Base-by-base conservation (phyloP, 2,113 vertebrate species). In the Gallinago undulata region DNA sequence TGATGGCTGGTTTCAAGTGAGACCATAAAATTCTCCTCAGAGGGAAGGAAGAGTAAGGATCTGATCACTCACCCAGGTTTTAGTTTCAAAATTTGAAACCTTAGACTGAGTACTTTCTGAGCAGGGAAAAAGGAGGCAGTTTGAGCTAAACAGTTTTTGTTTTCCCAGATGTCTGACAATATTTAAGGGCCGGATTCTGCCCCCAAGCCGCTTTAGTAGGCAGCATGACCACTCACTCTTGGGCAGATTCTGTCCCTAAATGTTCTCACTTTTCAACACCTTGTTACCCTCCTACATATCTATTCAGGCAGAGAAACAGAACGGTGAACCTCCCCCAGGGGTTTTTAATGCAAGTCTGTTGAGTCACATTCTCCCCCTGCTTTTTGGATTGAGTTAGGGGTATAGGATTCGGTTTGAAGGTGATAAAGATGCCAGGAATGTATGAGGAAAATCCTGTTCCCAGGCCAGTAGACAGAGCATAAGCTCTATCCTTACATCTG, bases 221-320 rank as follows among this genome's bases (percentile, higher is more conserved):
- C 70, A 94, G 31, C 7, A 28, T 73, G 77, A 94, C 43, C 57
- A 67, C 19, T 93, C 79, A 75, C 6, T 90, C 86, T 94, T 93
- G 67, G 69, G 93, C 95, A 95, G 91, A 90, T 93, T 93, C 74
- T 94, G 84, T 94, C 87, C 90, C 84, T 96, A 91, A 96, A 91
- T 37, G 57, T 95, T 97, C 89, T 94, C 95, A 86, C 94, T 94
- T 97, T 95, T 96, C 94, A 96, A 80, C 95, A 91, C 91, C 79
- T 93, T 93, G 87, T 96, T 96, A 91, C 78, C 70, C 93, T 96
- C 91, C 90, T 85, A 96, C 94, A 47, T 91, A 91, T 55, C 90
- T 87, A 79, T 75, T 96, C 81, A 94, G 62, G 77, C 94, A 93
- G 87, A 82, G 92, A 97, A 96, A 87, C 89, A 95, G 89, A 95